Evolutionary conservation across 2,113 vertebrate genomes (phyloP), one percentile per base, ranked within the genome.

Genomic region (Chloebia gouldiae): DNA sequence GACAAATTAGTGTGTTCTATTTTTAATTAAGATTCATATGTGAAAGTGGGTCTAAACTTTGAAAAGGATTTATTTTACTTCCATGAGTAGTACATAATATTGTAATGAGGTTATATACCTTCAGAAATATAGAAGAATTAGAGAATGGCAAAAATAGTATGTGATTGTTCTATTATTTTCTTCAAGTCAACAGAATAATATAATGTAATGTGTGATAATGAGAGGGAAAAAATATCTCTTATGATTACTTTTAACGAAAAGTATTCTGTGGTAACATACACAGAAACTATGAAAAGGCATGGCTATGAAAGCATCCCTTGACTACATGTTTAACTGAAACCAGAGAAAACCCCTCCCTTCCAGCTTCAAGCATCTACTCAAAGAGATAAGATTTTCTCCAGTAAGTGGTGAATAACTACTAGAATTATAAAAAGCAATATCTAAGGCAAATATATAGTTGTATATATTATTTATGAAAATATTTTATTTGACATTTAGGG

Each of bases 401-500:
- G 23, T 65, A 76, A 93, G 47, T 72, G 53, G 42, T 63, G 69
- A 93, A 86, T 68, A 89, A 49, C 71, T 69, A 82, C 30, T 7
- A 6, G 82, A 92, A 91, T 86, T 87, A 91, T 88, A 76, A 95
- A 90, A 91, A 37, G 66, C 9, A 21, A 21, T 92, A 89, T 69
- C 64, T 93, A 87, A 92, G 56, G 49, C 37, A 93, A 95, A 94
- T 91, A 89, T 72, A 28, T 60, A 90, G 69, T 69, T 89, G 12
- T 90, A 88, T 95, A 81, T 86, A 96, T 96, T 95, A 95, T 95
- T 97, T 97, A 96, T 92, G 66, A 91, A 92, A 92, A 80, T 15
- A 83, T 71, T 93, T 91, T 75, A 56, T 72, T 57, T 97, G 88
- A 91, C 63, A 92, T 94, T 86, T 92, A 91, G n/a, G 33, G 35